Conservation (phyloP, 2,888 invertebrate species). For the Watsonalla binaria region DNA sequence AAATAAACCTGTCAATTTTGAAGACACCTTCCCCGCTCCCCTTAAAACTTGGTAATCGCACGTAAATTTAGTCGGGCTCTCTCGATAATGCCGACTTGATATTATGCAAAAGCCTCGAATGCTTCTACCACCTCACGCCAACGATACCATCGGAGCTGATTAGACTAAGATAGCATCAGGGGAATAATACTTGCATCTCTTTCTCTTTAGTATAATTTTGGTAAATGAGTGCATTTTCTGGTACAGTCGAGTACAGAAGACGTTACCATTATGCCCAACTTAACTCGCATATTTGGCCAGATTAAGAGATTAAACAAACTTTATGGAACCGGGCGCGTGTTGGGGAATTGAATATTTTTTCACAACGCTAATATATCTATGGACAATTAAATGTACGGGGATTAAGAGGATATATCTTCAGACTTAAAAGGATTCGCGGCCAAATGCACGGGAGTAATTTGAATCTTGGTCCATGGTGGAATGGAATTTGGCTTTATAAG, state of each 20-base stretch:
- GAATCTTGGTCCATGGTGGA: too few relatives aligned
- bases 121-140: not conserved
- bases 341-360: constrained; percentile 16
- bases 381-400: constrained; percentile 15
- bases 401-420: too few relatives aligned
- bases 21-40: constrained; percentile 8
- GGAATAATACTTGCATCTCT: not conserved
- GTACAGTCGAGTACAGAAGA: constrained; percentile 9
- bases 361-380: constrained; percentile 12
- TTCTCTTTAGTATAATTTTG: not conserved
- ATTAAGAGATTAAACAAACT: constrained; percentile 36
- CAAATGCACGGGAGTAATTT: too few relatives aligned
- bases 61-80: constrained; percentile 7
- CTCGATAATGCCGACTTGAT: constrained; percentile 10
- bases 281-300: constrained; percentile 29
- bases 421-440: too few relatives aligned
- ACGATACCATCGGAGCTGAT: not conserved
- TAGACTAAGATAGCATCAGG: not conserved
- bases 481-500: too few relatives aligned
- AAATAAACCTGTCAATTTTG: constrained; percentile 28
- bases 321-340: constrained; percentile 21
- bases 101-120: constrained; percentile 14
- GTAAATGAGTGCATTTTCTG: not conserved
- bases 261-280: constrained; percentile 18
- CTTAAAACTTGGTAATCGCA: constrained; percentile 8